phyloP scores from a whole-genome alignment of 1,140 invertebrate genomes.

The Neelides sp. region DNA sequence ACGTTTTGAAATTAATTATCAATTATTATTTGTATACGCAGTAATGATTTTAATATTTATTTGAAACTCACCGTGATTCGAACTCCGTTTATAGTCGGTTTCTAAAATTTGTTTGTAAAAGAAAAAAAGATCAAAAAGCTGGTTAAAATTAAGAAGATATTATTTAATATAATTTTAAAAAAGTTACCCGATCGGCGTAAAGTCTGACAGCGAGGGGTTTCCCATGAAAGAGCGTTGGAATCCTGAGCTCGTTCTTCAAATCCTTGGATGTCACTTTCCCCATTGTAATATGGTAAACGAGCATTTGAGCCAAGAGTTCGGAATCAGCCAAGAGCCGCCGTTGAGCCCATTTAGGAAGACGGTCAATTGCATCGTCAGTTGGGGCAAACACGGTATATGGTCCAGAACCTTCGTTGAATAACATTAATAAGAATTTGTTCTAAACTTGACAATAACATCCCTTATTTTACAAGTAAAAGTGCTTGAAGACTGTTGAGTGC shows the following conservation, averaged over 20 bases:
- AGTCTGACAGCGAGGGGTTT: slow-evolving; percentile 28
- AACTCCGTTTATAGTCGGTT: slow-evolving; percentile 31
- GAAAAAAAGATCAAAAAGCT: neutral
- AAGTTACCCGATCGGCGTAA: slow-evolving; percentile 30
- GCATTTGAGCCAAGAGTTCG: slow-evolving; percentile 30
- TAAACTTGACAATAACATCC: no score
- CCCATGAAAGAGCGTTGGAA: slow-evolving; percentile 29
- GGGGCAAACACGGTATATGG: slow-evolving; percentile 32
- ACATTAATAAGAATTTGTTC: no score
- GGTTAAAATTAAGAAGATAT: no score
- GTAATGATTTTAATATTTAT: neutral
- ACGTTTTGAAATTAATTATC: neutral
- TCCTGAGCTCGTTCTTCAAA: slow-evolving; percentile 29
- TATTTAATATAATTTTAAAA: no score
- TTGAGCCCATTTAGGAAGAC: slow-evolving; percentile 30
- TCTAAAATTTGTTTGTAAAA: slow-evolving; percentile 15
- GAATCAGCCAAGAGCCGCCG: slow-evolving; percentile 25
- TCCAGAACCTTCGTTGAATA: no score
- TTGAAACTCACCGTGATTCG: slow-evolving; percentile 27
- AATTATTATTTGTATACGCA: neutral
- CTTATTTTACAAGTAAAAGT: neutral
- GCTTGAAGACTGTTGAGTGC: neutral
- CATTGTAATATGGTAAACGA: slow-evolving; percentile 31
- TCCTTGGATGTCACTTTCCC: slow-evolving; percentile 27
- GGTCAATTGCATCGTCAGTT: slow-evolving; percentile 31